These are phyloP conservation scores for Ciconia maguari DNA, from an alignment of 2,113 vertebrate genomes.

Conservation along the genomic window DNA sequence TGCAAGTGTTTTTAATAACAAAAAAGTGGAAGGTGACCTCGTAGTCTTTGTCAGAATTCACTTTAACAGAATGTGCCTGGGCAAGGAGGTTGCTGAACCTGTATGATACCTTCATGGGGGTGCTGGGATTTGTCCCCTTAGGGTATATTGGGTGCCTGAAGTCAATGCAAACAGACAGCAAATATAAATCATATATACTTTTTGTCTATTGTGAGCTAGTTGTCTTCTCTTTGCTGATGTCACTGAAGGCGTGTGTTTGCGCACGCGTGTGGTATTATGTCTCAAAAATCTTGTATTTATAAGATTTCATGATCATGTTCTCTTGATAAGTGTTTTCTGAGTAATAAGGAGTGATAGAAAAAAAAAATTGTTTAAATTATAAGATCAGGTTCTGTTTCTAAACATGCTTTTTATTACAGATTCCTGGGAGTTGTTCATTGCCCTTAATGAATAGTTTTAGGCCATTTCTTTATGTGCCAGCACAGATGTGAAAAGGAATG, in stretches of 20 bases:
- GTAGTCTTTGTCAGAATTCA: not conserved
- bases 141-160: not conserved
- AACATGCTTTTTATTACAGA: not conserved
- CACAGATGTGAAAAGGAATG: not conserved
- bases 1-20: not conserved
- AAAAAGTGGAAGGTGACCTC: not conserved
- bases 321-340: not conserved
- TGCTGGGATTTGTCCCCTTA: not conserved
- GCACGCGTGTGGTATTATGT: not conserved
- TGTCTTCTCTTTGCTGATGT: not conserved
- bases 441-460: not conserved
- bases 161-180: not conserved
- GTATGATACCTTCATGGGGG: not conserved
- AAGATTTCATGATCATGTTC: not conserved
- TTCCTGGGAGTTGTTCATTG: not conserved
- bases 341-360: not conserved
- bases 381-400: not conserved
- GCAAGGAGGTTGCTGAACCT: not conserved
- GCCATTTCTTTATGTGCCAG: not conserved
- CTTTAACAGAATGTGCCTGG: not conserved
- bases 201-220: not conserved
- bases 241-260: not conserved
- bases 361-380: not conserved
- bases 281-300: not conserved
- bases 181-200: not conserved